A percentile compares a stretch with the other conserved stretches of the same genome.
phyloP scores from a whole-genome alignment of 2,888 invertebrate species.

The Nebria brevicollis region DNA sequence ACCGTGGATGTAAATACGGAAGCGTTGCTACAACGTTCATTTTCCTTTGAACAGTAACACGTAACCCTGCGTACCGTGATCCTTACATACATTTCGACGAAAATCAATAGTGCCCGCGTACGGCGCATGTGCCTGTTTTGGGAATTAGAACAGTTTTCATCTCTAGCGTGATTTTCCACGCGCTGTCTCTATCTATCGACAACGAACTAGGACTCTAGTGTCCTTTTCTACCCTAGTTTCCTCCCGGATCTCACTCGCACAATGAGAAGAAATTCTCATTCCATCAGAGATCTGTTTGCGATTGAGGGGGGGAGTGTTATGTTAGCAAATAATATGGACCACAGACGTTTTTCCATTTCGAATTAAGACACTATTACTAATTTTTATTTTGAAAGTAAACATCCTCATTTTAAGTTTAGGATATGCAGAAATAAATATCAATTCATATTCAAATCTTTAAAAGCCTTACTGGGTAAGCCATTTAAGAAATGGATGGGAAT shows the following conservation, averaged over 20 bases:
- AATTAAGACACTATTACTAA: not conserved
- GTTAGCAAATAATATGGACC: not conserved
- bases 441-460: too few relatives aligned
- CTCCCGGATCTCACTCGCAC: not conserved
- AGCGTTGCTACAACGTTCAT: not conserved
- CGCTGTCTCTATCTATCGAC: not conserved
- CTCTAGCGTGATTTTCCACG: not conserved
- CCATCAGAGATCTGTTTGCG: not conserved
- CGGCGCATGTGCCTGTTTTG: not conserved
- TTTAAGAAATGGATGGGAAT: too few relatives aligned
- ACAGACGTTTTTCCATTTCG: not conserved
- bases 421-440: too few relatives aligned
- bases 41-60: not conserved
- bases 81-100: not conserved
- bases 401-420: too few relatives aligned
- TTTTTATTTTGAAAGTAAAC: not conserved
- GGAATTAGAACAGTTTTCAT: slow-evolving; percentile 1
- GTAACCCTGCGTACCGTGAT: not conserved
- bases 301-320: not conserved
- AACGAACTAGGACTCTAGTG: not conserved
- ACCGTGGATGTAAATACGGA: not conserved
- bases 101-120: not conserved
- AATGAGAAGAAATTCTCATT: not conserved
- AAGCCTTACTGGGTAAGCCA: too few relatives aligned
- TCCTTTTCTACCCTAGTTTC: not conserved